Evolutionary conservation across 35 echinoderm and acorn worm genomes (phyloP), one percentile per base, ranked within the genome.

Genomic region (Chiridota heheva): DNA sequence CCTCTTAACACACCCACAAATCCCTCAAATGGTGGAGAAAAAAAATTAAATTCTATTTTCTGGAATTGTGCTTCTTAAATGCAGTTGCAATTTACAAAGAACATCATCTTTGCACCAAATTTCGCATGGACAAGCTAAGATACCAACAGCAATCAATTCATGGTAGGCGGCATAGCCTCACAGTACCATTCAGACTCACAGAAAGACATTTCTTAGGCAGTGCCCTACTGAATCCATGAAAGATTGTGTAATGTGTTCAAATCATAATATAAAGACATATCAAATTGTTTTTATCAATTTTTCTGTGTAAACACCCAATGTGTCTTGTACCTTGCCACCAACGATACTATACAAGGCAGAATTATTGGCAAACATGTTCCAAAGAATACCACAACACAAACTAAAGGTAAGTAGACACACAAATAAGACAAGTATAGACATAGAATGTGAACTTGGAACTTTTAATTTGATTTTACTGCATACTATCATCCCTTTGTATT

Each of bases 51-150:
- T 18, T 76, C 42, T 76, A 76, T 34, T 32, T 51, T 28, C 33
- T 76, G 12, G 72, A 76, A 35, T 31, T 56, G 33, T 40, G 72
- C 30, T 76, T 76, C 31, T 36, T 40, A 3, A 76, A 76, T 26
- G 43, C 72, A 76, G 36, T 76, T 7, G 27, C 33, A 51, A 56
- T 76, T 29, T 76, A 76, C 25, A 76, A 46, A 40, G 36, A 76
- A 27, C 55, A 51, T 26, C 72, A 76, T 49, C 72, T 41, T 22
- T 12, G 22, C 48, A 76, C 16, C 47, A 16, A 42, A 7, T 30
- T 55, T 27, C 12, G 36, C 25, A 43, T 45, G 25, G 36, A 72
- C 42, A 72, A 43, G 42, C 42, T 49, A 18, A 27, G 44, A n/a
- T 7, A 31, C 20, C 28, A 76, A 26, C 16, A 32, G 72, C 17